Base-by-base conservation (phyloP, 2,888 invertebrate species). In the Dasypolia templi region DNA sequence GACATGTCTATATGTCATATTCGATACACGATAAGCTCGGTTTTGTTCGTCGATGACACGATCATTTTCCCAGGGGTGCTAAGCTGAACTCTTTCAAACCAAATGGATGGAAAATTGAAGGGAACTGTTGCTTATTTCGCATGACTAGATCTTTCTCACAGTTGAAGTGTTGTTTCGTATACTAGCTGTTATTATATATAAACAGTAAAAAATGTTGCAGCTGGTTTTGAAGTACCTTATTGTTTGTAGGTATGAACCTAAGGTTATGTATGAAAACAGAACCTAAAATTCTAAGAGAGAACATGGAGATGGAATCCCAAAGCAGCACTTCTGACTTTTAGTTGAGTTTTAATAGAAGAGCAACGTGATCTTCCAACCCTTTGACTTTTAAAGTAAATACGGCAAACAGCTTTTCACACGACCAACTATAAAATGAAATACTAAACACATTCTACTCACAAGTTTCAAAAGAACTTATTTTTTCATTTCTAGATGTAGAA, bases 11-110 rank as follows among this genome's bases (percentile, higher is more conserved):
- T 71, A 53, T 59, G 69, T 69, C 46, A 79, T 62, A 66, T 79
- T 71, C 51, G 56, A 86, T 70, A 75, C 65, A 64, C 65, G 61
- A 73, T 85, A 81, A 78, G 79, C 76, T 58, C 42, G 59, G 66
- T 44, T 59, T 75, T 77, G 64, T 81, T 68, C 67, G 64, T 35
- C 51, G 71, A 77, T 72, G 72, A 72, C 53, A 75, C 76, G 61
- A 79, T 64, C 66, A 74, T 72, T 83, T 71, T 64, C 53, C 22
- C 53, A 46, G 19, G 17, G 5, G 46, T 19, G 56, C 51, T 44
- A 59, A 58, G 32, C 49, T 53, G 51, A 51, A 63, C 66, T 51
- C 44, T 67, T 78, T 65, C 35, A 66, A 64, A 32, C 55, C 14
- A 59, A 76, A 61, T 17, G 22, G 44, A 56, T 56, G 46, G 82